phyloP scores from a whole-genome alignment of 2,113 vertebrate species.

The Saccopteryx leptura region DNA sequence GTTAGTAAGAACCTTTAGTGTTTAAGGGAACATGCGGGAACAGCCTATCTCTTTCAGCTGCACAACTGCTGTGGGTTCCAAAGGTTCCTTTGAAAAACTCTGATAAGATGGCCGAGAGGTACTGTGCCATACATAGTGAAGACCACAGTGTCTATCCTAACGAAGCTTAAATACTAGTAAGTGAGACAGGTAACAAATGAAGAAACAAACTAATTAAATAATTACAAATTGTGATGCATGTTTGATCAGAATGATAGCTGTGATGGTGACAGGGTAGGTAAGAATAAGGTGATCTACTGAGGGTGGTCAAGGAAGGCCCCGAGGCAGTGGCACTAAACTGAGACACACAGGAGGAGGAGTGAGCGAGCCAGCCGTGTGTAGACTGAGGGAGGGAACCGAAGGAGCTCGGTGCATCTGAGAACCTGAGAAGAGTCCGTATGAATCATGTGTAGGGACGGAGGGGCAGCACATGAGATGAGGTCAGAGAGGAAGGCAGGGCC shows the following conservation, averaged over 20 bases:
- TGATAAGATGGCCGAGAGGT: not conserved
- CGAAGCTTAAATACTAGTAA: not conserved
- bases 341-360: not conserved
- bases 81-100: conserved; percentile 19
- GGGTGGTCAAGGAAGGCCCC: not conserved
- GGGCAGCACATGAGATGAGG: not conserved
- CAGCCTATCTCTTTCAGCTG: not conserved
- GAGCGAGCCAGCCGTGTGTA: not conserved
- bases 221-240: not conserved
- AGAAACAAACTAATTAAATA: not conserved
- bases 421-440: not conserved
- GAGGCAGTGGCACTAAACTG: not conserved
- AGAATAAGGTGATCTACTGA: not conserved
- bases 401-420: not conserved
- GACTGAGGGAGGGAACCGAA: not conserved
- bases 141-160: not conserved
- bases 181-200: not conserved
- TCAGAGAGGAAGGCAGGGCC: not conserved
- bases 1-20: not conserved
- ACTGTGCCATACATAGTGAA: not conserved
- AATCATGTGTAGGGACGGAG: not conserved
- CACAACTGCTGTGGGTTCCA: not conserved
- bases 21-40: not conserved
- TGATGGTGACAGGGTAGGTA: not conserved
- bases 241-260: not conserved